A percentile compares a stretch with the other conserved stretches of the same genome.
Conservation (phyloP, 2,797 vertebrate species). For the Acrossocheilus wenchowensis region DNA sequence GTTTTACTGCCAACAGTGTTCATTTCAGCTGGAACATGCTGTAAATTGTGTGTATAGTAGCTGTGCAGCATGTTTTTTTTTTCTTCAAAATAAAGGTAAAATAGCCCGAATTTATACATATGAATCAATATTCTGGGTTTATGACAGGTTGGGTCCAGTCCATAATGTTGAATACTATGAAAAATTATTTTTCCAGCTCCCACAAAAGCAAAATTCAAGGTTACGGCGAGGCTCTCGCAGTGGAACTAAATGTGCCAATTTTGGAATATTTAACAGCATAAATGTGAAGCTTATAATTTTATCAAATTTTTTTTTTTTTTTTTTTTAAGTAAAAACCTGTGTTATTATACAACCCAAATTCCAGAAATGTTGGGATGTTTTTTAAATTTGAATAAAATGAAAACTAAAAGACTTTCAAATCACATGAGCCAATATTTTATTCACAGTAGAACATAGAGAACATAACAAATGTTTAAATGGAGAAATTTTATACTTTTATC, state of each 20-base stretch:
- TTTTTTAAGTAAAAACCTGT: neutral
- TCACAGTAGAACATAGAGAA: no score
- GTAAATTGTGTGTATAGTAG: neutral
- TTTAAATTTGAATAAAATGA: no score
- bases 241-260: neutral
- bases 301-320: neutral
- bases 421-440: no score
- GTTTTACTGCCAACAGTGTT: neutral
- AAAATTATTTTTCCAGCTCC: neutral
- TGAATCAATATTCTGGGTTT: neutral
- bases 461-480: no score
- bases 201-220: neutral
- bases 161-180: neutral
- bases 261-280: neutral
- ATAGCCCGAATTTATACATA: neutral
- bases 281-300: neutral
- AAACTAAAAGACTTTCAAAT: no score
- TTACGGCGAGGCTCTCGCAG: neutral
- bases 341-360: neutral
- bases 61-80: neutral
- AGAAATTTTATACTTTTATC: no score
- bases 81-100: neutral
- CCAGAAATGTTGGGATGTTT: no score
- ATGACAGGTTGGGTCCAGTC: neutral
- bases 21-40: neutral